Evolutionary conservation across 2,113 vertebrate genomes (phyloP).

Genomic region (Rhinoderma darwinii): DNA sequence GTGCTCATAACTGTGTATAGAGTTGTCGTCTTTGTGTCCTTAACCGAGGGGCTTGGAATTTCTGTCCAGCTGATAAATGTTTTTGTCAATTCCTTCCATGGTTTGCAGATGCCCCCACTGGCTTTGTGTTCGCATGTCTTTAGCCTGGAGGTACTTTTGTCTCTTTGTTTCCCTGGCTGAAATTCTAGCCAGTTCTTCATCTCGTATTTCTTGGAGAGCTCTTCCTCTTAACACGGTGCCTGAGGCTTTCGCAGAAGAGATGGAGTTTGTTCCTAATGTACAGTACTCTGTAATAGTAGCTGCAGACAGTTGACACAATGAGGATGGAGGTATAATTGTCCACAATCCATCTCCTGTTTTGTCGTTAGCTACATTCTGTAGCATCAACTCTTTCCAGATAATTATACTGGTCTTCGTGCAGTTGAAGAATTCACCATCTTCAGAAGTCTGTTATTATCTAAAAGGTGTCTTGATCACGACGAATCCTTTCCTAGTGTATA

Average conservation of each 20-base stretch:
- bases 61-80: not conserved
- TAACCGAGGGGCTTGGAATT: not conserved
- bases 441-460: not conserved
- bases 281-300: not conserved
- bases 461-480: not conserved
- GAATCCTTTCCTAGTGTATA: too few species aligned
- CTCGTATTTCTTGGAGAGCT: not conserved
- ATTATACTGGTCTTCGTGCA: not conserved
- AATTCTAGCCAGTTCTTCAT: not conserved
- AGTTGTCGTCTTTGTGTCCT: not conserved
- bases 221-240: not conserved
- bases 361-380: not conserved
- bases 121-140: not conserved
- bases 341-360: not conserved
- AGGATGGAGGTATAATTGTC: not conserved
- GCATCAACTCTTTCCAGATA: not conserved
- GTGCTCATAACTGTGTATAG: too few species aligned
- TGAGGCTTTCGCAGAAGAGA: constrained; percentile 1
- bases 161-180: not conserved
- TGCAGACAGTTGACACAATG: not conserved
- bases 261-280: not conserved
- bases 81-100: not conserved
- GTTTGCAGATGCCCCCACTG: not conserved
- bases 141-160: not conserved
- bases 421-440: not conserved